A percentile compares a stretch with the other conserved stretches of the same genome.
These are phyloP conservation scores for Colletes gigas DNA, from an alignment of 1,140 invertebrate genomes.

Conservation along the genomic window DNA sequence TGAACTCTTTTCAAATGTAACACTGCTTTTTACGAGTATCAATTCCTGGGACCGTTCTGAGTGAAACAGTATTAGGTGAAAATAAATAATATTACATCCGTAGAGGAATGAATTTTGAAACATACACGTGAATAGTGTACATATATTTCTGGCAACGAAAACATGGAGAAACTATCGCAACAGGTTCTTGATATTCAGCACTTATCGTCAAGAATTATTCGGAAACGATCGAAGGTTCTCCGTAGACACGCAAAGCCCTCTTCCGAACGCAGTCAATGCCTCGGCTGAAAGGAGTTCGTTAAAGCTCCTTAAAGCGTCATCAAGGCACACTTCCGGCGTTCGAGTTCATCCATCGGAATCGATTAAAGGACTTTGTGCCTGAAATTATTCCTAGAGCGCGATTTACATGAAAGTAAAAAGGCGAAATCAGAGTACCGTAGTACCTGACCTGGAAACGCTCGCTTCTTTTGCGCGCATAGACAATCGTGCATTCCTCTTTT, in stretches of 20 bases:
- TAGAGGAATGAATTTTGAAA: too few species aligned
- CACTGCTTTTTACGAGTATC: too few species aligned
- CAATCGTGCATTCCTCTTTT: neutral
- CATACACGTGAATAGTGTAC: neutral
- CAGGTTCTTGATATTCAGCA: neutral
- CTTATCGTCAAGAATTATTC: conserved; percentile 11
- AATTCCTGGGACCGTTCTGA: too few species aligned
- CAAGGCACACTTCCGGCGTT: neutral
- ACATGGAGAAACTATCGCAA: neutral
- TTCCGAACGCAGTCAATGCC: neutral
- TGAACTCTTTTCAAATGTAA: too few species aligned
- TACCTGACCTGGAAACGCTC: conserved; percentile 11
- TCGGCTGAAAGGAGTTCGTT: conserved; percentile 23
- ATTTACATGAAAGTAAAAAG: conserved; percentile 18
- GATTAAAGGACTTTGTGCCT: conserved; percentile 12
- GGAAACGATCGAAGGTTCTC: too few species aligned
- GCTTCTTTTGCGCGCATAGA: neutral
- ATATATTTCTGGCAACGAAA: neutral
- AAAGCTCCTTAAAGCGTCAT: conserved; percentile 26
- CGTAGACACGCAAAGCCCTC: neutral
- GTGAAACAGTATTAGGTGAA: too few species aligned
- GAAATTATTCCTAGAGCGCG: neutral
- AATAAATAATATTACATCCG: too few species aligned
- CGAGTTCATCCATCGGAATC: conserved; percentile 1
- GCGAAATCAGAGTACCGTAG: neutral